These are phyloP conservation scores for Drosophila parthenogenetica DNA, from an alignment of 2,888 invertebrate species.

Conservation along the genomic window DNA sequence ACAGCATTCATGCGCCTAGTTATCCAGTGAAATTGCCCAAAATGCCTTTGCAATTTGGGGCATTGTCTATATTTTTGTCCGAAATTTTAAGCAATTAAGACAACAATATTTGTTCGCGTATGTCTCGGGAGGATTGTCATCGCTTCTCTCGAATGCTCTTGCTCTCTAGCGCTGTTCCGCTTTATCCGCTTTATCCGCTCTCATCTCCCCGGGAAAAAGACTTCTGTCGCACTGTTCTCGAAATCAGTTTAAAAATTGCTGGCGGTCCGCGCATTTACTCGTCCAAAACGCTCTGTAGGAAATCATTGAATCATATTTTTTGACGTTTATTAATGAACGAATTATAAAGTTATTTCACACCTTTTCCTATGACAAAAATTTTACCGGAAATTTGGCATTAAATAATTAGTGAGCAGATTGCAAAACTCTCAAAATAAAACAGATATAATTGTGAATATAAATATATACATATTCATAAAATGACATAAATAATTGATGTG, in stretches of 20 bases:
- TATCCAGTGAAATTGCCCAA: slow-evolving; percentile 62
- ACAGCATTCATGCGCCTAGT: slow-evolving; percentile 60
- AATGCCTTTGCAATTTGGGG: slow-evolving; percentile 35
- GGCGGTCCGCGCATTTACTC: slow-evolving; percentile 78
- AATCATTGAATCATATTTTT: slow-evolving; percentile 35
- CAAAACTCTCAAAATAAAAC: slow-evolving; percentile 6
- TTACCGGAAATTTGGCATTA: slow-evolving; percentile 16
- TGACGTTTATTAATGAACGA: slow-evolving; percentile 35
- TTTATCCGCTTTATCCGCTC: slow-evolving; percentile 41
- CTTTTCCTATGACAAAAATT: slow-evolving; percentile 1
- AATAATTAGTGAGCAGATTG: slow-evolving; percentile 23
- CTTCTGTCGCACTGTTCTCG: slow-evolving; percentile 52
- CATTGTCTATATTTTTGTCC: slow-evolving; percentile 61
- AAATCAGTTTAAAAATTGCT: slow-evolving; percentile 81
- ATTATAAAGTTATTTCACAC: slow-evolving; percentile 6
- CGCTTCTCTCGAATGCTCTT: slow-evolving; percentile 3
- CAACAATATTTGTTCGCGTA: slow-evolving; percentile 64
- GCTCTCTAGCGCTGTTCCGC: slow-evolving; percentile 12
- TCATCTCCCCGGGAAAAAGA: slow-evolving; percentile 50
- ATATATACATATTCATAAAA: slow-evolving; percentile 5
- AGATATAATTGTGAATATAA: not conserved
- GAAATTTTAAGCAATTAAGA: slow-evolving; percentile 67
- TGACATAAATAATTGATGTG: not conserved
- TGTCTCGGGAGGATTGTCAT: slow-evolving; percentile 52
- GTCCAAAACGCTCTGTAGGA: slow-evolving; percentile 32